A percentile compares a stretch with the other conserved stretches of the same genome.
These are phyloP conservation scores for Aphaenogaster rudis DNA, from an alignment of 1,140 invertebrate genomes.

Conservation along the genomic window DNA sequence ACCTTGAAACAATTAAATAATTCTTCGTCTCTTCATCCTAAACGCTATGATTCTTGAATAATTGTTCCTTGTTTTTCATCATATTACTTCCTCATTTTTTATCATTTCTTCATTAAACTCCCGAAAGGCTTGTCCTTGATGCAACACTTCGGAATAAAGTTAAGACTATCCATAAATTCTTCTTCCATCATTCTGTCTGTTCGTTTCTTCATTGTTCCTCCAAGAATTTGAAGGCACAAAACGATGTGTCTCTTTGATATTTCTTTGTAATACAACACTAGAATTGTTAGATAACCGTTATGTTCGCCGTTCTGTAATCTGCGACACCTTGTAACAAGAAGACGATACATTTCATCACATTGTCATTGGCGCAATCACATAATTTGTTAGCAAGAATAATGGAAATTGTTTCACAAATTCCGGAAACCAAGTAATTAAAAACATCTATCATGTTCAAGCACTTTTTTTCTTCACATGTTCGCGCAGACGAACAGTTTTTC, in stretches of 20 bases:
- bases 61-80: background rate
- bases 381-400: slow-evolving; percentile 2
- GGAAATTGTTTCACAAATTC: background rate
- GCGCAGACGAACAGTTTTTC: slow-evolving; percentile 4
- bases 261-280: slow-evolving; percentile 44
- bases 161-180: slow-evolving; percentile 7
- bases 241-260: slow-evolving; percentile 49
- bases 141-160: slow-evolving; percentile 13
- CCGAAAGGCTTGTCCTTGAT: background rate
- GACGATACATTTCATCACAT: background rate
- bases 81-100: background rate
- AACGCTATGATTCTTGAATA: slow-evolving; percentile 16
- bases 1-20: slow-evolving; percentile 25
- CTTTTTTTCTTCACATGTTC: background rate
- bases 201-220: slow-evolving; percentile 48
- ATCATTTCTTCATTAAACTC: background rate
- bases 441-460: slow-evolving; percentile 18
- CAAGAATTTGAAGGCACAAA: slow-evolving; percentile 55
- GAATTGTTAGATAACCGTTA: background rate
- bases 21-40: slow-evolving; percentile 20
- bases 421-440: slow-evolving; percentile 1
- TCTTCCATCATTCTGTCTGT: slow-evolving; percentile 3
- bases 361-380: background rate
- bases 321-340: background rate
- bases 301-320: background rate